phyloP scores from a whole-genome alignment of 2,888 invertebrate species.

The Phania funesta region DNA sequence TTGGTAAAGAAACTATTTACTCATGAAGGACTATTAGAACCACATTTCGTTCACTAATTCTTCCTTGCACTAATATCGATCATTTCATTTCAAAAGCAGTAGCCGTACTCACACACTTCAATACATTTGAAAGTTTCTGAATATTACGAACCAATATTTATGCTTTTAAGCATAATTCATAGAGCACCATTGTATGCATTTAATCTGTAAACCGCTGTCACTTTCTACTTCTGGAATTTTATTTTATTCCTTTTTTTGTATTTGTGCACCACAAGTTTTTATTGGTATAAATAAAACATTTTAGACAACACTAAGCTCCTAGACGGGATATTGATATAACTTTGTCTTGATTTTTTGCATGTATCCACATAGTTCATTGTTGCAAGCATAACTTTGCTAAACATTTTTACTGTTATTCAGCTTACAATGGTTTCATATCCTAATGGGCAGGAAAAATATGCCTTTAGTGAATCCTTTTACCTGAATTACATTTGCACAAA shows the following conservation, averaged over 20 bases:
- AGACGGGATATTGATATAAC: constrained; percentile 61
- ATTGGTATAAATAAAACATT: neutral
- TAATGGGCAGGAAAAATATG: constrained; percentile 24
- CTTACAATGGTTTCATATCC: constrained; percentile 47
- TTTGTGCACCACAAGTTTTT: constrained; percentile 16
- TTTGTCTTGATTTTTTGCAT: constrained; percentile 47
- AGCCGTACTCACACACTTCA: too few relatives aligned
- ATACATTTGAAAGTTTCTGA: too few relatives aligned
- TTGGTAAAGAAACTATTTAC: too few relatives aligned
- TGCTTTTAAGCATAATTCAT: constrained; percentile 55
- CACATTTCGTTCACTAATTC: too few relatives aligned
- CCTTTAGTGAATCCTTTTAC: constrained; percentile 16
- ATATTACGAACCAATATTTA: too few relatives aligned
- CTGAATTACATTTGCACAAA: neutral
- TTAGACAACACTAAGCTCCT: constrained; percentile 27
- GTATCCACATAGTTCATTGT: constrained; percentile 34
- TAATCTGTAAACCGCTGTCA: constrained; percentile 32
- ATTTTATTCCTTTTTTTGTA: neutral
- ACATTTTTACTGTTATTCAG: neutral
- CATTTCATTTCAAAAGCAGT: too few relatives aligned
- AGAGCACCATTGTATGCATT: constrained; percentile 43
- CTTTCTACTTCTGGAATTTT: neutral
- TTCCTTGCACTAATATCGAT: too few relatives aligned
- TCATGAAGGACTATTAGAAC: too few relatives aligned
- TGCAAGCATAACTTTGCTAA: constrained; percentile 31